Evolutionary conservation across 1,140 invertebrate species (phyloP).

Genomic region (Lysiphlebus fabarum): DNA sequence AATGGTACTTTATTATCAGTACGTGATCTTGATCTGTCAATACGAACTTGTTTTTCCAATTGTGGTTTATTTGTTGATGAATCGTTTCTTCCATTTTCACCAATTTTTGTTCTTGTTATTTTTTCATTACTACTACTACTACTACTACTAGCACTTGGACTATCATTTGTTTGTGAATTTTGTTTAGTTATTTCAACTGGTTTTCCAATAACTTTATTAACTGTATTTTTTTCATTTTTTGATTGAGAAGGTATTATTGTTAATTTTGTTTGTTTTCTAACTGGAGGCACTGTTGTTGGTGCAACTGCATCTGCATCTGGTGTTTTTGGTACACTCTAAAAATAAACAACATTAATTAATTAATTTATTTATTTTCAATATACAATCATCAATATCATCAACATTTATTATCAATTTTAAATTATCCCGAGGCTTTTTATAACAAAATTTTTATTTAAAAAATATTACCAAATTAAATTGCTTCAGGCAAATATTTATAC

Average conservation of each 20-base stretch:
- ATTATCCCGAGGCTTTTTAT: no score
- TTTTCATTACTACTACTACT: constrained; percentile 35
- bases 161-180: constrained; percentile 1
- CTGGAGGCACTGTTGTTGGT: constrained; percentile 24
- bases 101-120: constrained; percentile 37
- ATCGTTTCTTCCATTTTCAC: constrained; percentile 49
- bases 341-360: neutral
- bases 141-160: no score
- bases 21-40: constrained; percentile 49
- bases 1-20: constrained; percentile 43
- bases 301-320: constrained; percentile 38
- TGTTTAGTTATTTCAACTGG: neutral
- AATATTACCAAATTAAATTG: no score
- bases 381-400: no score
- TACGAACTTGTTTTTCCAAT: constrained; percentile 49
- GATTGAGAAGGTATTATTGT: constrained; percentile 52
- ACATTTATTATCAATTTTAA: no score
- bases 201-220: constrained; percentile 1
- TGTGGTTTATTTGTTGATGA: constrained; percentile 45
- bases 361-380: no score
- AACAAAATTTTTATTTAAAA: no score
- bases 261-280: constrained; percentile 54
- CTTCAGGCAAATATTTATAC: no score
- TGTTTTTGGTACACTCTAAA: constrained; percentile 48
- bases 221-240: constrained; percentile 42